Conservation (phyloP, 1,140 invertebrate species). For the Cryptotermes secundus region DNA sequence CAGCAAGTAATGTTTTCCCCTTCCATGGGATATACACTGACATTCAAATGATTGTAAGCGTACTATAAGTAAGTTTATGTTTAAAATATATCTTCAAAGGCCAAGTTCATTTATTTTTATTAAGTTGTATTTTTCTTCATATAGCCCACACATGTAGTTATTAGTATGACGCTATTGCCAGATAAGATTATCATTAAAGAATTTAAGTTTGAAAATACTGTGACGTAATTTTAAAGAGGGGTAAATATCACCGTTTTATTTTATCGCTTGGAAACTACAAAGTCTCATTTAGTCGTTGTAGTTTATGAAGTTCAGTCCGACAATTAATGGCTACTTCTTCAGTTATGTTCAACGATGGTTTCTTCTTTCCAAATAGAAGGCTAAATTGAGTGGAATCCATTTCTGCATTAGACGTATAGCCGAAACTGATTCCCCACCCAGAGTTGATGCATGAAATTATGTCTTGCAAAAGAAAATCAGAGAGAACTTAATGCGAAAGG, state of each 20-base stretch:
- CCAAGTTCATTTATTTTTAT: not conserved
- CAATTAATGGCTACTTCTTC: not conserved
- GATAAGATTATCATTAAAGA: not conserved
- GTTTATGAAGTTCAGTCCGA: not conserved
- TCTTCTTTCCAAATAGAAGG: not conserved
- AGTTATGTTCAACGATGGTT: not conserved
- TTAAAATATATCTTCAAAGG: too few species aligned
- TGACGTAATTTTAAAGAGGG: not conserved
- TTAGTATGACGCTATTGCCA: not conserved
- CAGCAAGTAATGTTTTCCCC: too few species aligned
- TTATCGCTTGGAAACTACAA: not conserved
- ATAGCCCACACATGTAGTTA: not conserved
- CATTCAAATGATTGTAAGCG: too few species aligned
- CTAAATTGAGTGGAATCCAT: too few species aligned
- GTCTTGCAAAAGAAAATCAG: too few species aligned
- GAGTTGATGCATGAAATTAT: too few species aligned
- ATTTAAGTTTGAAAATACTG: not conserved
- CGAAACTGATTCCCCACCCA: not conserved
- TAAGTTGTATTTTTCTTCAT: not conserved
- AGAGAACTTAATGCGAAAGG: too few species aligned
- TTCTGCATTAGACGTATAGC: too few species aligned
- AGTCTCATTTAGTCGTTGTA: not conserved
- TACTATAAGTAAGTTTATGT: too few species aligned
- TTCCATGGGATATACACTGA: too few species aligned
- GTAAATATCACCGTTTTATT: not conserved